Conservation (phyloP, 2,113 vertebrate species). For the Odocoileus hemionus region DNA sequence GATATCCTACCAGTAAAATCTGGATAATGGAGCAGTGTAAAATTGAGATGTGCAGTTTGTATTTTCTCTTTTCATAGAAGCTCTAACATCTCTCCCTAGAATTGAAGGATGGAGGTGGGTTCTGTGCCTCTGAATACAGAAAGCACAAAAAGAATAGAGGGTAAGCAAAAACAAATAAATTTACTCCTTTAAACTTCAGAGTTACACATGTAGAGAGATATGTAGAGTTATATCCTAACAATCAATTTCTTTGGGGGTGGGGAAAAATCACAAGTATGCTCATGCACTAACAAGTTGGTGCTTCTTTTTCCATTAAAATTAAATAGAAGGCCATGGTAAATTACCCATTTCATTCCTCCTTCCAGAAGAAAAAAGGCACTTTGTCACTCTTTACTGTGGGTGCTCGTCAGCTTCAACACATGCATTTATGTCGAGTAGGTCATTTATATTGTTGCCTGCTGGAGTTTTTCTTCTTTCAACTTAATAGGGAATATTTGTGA, state of each 20-base stretch:
- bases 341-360: conserved; percentile 71
- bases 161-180: neutral
- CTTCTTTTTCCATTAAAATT: conserved; percentile 49
- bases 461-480: conserved; percentile 75
- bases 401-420: conserved; percentile 75
- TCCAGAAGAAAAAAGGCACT: conserved; percentile 63
- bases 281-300: neutral
- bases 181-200: neutral
- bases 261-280: neutral
- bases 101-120: neutral
- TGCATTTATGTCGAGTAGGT: conserved; percentile 76
- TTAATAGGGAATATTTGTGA: conserved; percentile 77
- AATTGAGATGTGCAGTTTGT: neutral
- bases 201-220: neutral
- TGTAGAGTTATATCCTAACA: neutral
- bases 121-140: neutral
- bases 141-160: neutral
- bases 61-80: neutral
- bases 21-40: neutral
- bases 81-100: neutral
- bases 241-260: neutral
- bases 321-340: conserved; percentile 58
- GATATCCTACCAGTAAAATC: neutral
- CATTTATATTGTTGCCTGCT: conserved; percentile 71
- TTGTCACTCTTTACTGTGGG: conserved; percentile 74